These are phyloP conservation scores for Xiphophorus birchmanni DNA, from an alignment of 2,797 vertebrate genomes.

Conservation along the genomic window DNA sequence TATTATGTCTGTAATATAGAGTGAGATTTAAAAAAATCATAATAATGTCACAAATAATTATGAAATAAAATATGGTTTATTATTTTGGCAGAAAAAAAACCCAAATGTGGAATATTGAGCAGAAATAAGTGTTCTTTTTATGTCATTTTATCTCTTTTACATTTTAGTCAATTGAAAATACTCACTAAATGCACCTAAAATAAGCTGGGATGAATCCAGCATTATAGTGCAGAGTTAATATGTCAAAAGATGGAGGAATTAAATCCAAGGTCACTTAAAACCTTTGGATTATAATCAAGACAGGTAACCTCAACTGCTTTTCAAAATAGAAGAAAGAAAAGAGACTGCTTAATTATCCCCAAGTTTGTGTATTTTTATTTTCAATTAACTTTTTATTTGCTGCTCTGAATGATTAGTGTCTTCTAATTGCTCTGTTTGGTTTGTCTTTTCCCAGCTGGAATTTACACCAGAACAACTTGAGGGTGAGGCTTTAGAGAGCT, in stretches of 20 bases:
- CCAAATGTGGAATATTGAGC: background rate
- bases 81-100: background rate
- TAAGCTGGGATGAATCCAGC: slow-evolving; percentile 30
- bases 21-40: background rate
- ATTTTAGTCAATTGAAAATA: background rate
- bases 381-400: background rate
- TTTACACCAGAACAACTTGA: slow-evolving; percentile 85
- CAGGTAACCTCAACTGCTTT: slow-evolving; percentile 40
- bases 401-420: slow-evolving; percentile 8
- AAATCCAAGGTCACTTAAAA: slow-evolving; percentile 66
- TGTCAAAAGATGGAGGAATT: slow-evolving; percentile 5
- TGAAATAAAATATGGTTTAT: background rate
- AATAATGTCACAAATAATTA: background rate
- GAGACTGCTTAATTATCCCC: background rate
- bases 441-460: slow-evolving; percentile 76
- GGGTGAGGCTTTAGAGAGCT: slow-evolving; percentile 67
- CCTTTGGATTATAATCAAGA: background rate
- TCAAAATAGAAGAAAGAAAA: slow-evolving; percentile 13
- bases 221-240: background rate
- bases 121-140: background rate
- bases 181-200: slow-evolving; percentile 24
- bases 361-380: background rate
- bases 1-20: background rate
- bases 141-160: slow-evolving; percentile 3
- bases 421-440: slow-evolving; percentile 32